Evolutionary conservation across 2,113 vertebrate species (phyloP).

Genomic region (Dasyornis broadbenti): DNA sequence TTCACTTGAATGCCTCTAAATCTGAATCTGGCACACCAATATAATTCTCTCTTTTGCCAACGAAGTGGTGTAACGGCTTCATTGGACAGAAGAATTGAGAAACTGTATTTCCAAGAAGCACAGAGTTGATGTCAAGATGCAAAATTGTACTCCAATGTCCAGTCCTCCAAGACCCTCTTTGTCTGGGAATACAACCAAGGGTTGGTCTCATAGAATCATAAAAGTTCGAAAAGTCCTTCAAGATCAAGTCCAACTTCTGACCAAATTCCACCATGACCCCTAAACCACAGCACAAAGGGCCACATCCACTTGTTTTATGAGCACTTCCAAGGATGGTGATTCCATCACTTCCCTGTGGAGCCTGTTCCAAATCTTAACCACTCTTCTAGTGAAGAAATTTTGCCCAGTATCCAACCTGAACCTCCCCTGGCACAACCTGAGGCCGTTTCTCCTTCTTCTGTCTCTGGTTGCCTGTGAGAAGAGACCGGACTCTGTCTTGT

Average conservation of each 20-base stretch:
- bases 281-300: neutral
- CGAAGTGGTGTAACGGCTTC: neutral
- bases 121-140: neutral
- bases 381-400: neutral
- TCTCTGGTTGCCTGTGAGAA: neutral
- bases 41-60: neutral
- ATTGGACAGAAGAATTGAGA: neutral
- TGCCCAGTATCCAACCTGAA: neutral
- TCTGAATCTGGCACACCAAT: neutral
- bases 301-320: neutral
- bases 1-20: neutral
- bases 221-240: neutral
- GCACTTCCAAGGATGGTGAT: accelerated
- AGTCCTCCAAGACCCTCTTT: neutral
- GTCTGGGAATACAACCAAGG: neutral
- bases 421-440: neutral
- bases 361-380: neutral
- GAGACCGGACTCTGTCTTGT: too few relatives aligned
- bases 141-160: neutral
- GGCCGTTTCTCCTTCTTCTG: neutral
- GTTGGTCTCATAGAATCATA: neutral
- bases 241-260: neutral
- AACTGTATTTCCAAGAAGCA: neutral
- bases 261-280: neutral
- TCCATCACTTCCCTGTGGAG: neutral